These are phyloP conservation scores for Aethes cnicana DNA, from an alignment of 2,888 invertebrate genomes.

Conservation along the genomic window DNA sequence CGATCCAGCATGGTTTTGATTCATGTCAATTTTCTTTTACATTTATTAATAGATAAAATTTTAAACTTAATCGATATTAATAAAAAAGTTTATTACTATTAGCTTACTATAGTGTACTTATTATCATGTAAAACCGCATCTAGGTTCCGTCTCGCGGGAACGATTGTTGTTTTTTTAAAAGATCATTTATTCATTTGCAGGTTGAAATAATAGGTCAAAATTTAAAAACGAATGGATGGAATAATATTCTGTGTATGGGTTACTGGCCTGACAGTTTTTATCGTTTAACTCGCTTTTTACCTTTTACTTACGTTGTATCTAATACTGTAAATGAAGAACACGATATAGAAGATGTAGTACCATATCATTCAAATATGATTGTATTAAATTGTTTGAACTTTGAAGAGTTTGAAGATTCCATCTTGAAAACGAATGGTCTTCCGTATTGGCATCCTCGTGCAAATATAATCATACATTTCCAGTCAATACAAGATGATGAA, in stretches of 20 bases:
- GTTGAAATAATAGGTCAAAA: conserved; percentile 49
- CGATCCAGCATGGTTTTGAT: too few relatives aligned
- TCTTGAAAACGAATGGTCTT: conserved; percentile 45
- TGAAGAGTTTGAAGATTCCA: conserved; percentile 51
- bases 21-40: too few relatives aligned
- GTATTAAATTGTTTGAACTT: conserved; percentile 50
- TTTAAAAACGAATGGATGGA: conserved; percentile 58
- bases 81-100: too few relatives aligned
- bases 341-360: conserved; percentile 50
- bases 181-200: conserved; percentile 41
- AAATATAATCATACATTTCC: conserved; percentile 56
- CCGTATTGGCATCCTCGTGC: conserved; percentile 64
- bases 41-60: too few relatives aligned
- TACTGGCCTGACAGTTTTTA: conserved; percentile 54
- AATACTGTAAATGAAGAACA: conserved; percentile 46
- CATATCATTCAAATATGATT: conserved; percentile 53
- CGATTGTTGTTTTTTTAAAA: neutral
- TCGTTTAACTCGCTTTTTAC: conserved; percentile 41
- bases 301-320: conserved; percentile 46
- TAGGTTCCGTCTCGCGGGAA: too few relatives aligned
- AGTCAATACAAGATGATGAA: conserved; percentile 38
- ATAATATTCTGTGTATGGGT: conserved; percentile 56
- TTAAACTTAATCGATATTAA: too few relatives aligned
- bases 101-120: too few relatives aligned
- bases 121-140: too few relatives aligned